Base-by-base conservation (phyloP, 1,140 invertebrate genomes). In the Lucilia sericata region DNA sequence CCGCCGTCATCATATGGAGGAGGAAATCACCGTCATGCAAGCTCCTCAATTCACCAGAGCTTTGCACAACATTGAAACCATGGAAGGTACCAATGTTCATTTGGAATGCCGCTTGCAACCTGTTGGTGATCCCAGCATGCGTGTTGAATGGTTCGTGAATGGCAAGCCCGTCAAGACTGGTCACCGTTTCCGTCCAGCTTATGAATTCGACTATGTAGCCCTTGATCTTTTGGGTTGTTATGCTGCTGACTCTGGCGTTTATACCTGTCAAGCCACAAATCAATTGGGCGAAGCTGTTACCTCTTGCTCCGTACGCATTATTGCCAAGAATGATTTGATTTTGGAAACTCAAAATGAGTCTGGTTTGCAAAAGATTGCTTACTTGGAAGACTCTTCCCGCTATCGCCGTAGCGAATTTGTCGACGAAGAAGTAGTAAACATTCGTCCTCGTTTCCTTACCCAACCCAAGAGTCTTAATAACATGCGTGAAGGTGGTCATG, bases 131-230 rank as follows among this genome's bases (percentile, higher is more conserved):
- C 94, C 97, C 0, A 96, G 95, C 8, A 98, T 99, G 97, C 95
- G 94, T 90, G 96, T 99, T 7, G 98, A 99, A 87, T 99, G 99
- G 99, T 97, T 98, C 89, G 96, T 97, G 30, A 99, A 99, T 92
- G 98, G 98, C 74, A 92, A 95, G 86, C 96, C 96, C 21, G 94
- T 97, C 5, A 96, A 95, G 91, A 96, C 95, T 55, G 98, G 98
- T 17, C 97, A 99, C 90, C 94, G 98, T 84, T 99, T 99, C 93
- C 94, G 97, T 91, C 98, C 98, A 75, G 96, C 97, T 4, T 97
- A 99, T 91, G 98, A 99, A 92, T 99, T 99, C 91, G 98, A 99
- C 89, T 99, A 99, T 89, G 98, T 99, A 9, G 97, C 97, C 51
- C 92, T 99, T 36, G 98, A 99, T 91, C 94, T 99, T 47, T 92